Evolutionary conservation across 2,888 invertebrate species (phyloP), one percentile per base, ranked within the genome.

Genomic region (Odontomyia ornata): DNA sequence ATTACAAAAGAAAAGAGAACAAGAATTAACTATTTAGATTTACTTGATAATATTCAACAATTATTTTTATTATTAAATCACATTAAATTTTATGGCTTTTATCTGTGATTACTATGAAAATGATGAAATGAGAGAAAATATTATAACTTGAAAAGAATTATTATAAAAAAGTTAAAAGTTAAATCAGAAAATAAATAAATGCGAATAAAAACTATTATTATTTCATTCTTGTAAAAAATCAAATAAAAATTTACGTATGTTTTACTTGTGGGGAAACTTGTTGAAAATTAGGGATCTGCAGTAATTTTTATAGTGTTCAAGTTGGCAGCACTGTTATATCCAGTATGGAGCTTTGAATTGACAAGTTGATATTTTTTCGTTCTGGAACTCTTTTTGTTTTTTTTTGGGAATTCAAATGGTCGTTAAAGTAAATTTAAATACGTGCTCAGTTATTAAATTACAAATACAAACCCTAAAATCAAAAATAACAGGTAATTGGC

Each of bases 31-130:
- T 72, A 25, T 67, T 60, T 36, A 46, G 62, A 62, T 64, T 30
- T 73, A 76, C 60, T 71, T 76, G 57, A 71, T 71, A 69, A 46
- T 73, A 30, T 72, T 72, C 57, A 56, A 72, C 18, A 56, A 56
- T 72, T 72, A 73, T 73, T 73, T 73, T 73, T 73, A 65, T 65
- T 69, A 62, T 76, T 76, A 56, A 67, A 67, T 76, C 47, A 47
- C 56, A 56, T 75, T 75, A 77, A 75, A 60, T 77, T 77, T 77
- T 71, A 79, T 77, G 79, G 79, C 77, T 79, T 79, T 76, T 79
- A 79, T 79, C 79, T 79, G 79, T 79, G 79, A 79, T 79, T 79
- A 76, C 77, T 76, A 72, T 64, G 65, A 77, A 75, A 47, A 69
- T 47, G 46, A 69, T 47, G 69, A 69, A 69, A 47, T 69, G 69